Base-by-base conservation (phyloP, 2,113 vertebrate species). In the Scolopax mira region DNA sequence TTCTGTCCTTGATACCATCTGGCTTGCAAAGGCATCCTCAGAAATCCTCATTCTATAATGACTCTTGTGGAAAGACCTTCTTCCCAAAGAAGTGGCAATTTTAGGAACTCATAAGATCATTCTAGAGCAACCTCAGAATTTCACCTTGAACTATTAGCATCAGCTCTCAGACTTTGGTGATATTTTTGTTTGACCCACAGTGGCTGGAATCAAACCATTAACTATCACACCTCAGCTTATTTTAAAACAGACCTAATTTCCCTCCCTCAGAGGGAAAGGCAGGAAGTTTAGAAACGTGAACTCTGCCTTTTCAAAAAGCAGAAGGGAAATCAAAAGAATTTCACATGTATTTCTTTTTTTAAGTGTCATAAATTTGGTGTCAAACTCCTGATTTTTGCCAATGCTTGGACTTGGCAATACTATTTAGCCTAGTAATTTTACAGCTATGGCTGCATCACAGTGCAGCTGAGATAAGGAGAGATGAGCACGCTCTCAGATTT, bases 1-100 rank as follows among this genome's bases (percentile, higher is more conserved):
- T 89, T 94, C 81, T 95, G 91, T 92, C 91, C 89, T 91, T 92
- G 71, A 46, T 73, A 94, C 81, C 91, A 92, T 94, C 89, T 93
- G 95, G 74, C 75, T 96, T 91, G 93, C 81, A 88, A 95, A 91
- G 60, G 77, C 2, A 15, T 91, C 85, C 91, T 95, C 79, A 83
- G 42, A 91, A 94, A 64, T 74, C 85, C 88, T 92, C 92, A 33
- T 88, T 92, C 88, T 66, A 19, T 54, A 78, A 79, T 52, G 71
- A 77, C 54, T 88, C 16, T 51, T 51, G 33, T 70, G 64, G 49
- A 88, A 91, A 96, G 60, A 58, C 25, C 49, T 46, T 79, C 48
- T 61, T 93, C 41, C 41, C 49, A 85, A 85, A 77, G 62, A 95
- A 91, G 82, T 15, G 18, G 7, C 39, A 69, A 21, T 41, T 88